Evolutionary conservation across 2,888 invertebrate genomes (phyloP).

Genomic region (Drosophila picticornis): DNA sequence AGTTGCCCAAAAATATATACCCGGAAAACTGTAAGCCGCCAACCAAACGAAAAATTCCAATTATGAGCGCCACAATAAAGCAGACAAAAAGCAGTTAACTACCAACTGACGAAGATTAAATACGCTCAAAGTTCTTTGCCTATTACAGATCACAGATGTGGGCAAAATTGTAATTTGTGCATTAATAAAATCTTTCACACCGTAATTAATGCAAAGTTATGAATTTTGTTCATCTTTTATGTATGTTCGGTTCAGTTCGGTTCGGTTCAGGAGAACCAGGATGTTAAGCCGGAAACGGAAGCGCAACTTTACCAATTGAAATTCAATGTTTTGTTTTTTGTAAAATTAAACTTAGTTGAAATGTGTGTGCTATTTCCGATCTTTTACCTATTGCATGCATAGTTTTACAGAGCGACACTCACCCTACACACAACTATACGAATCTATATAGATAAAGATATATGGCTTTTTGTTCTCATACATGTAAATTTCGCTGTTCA

Average conservation of each 20-base stretch:
- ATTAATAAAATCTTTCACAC: background rate
- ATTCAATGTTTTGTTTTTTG: background rate
- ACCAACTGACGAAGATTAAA: conserved; percentile 23
- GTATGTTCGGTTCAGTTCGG: background rate
- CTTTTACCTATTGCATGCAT: background rate
- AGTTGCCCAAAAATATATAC: background rate
- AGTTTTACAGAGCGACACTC: background rate
- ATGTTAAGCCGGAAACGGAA: background rate
- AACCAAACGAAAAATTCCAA: conserved; percentile 65
- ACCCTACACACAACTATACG: background rate
- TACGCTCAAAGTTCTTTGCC: conserved; percentile 7
- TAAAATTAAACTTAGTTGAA: no score
- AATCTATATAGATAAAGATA: background rate
- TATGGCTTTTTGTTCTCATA: background rate
- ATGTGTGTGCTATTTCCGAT: no score
- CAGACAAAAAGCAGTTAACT: conserved; percentile 27
- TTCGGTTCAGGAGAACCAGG: background rate
- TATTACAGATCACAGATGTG: background rate
- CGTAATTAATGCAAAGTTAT: background rate
- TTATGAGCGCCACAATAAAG: conserved; percentile 45
- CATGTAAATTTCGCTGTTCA: background rate
- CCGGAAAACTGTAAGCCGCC: conserved; percentile 34
- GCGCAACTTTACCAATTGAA: background rate
- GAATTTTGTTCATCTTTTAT: background rate
- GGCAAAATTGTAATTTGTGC: background rate